Base-by-base conservation (phyloP, 2,888 invertebrate species). In the Nemurella pictetii region DNA sequence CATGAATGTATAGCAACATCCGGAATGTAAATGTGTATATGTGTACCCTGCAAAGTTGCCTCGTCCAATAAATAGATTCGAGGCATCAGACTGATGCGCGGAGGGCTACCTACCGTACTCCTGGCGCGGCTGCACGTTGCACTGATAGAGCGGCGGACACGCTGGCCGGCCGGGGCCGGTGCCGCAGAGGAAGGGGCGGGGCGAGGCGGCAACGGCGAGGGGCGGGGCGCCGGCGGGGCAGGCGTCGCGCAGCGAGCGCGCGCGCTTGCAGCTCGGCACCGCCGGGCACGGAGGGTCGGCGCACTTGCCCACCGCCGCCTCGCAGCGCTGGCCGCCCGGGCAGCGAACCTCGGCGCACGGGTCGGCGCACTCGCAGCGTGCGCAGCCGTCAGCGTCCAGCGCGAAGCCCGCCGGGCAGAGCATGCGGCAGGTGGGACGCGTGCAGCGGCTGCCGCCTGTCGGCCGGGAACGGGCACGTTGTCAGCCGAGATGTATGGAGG, bases 351-450 rank as follows among this genome's bases (percentile, higher is more conserved):
- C 88, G 72, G 87, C 87, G 86, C 90, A 90, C 25, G 90, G 89
- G 86, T 90, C 89, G 36, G 88, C 87, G 86, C 90, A 90, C 86
- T 94, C 94, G 90, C 97, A 97, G 78, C 95, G 91, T 0, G 95
- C 94, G 88, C 97, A 97, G 4, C 97, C 96, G 0, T 89, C 90
- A 30, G 87, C 88, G 88, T 95, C 92, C 82, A 94, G 90, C 87
- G 95, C 94, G 89, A 97, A 97, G 72, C 96, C 96, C 85, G 96
- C 93, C 0, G 96, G 95, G 88, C 97, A 97, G 87, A 96, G 93
- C 97, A 97, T 97, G 75, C 97, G 93, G 88, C 97, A 97, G 0
- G 95, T 95, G 87, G 95, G 95, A 0, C 95, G 95, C 0, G 95
- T 94, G 88, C 97, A 97, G 15, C 20, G 55, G 55, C 20, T 55